Evolutionary conservation across 2,888 invertebrate species (phyloP), one percentile per base, ranked within the genome.

Genomic region (Pseudeuparius sepicola): DNA sequence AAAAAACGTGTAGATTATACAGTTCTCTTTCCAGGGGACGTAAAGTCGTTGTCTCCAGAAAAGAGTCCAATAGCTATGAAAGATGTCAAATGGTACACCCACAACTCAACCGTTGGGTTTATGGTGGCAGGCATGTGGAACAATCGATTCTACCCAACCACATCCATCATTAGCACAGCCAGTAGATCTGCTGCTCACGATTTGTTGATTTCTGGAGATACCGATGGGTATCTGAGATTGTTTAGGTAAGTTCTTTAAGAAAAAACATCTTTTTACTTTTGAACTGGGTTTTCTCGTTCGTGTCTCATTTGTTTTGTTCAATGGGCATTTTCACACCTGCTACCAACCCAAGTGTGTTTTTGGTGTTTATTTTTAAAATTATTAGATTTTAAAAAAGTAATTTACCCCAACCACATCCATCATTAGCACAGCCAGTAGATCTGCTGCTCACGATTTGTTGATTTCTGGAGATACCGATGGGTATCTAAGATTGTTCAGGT

Each of bases 381-480:
- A n/a, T n/a, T n/a, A n/a, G n/a, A n/a, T n/a, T n/a, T n/a, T n/a
- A n/a, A n/a, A n/a, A n/a, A n/a, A n/a, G n/a, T n/a, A n/a, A n/a
- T 88, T 83, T 60, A 88, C 88, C 53, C 83, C 85, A 17, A 77
- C 81, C 71, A 80, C 81, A 15, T 81, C 85, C n/a, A 69, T 87
- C 27, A 73, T 87, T 43, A 76, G 85, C 24, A 80, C 87, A 2
- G 80, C 83, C 6, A 83, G 83, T 62, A 73, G 87, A 42, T 80
- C 88, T 9, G 76, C 83, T 1, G 82, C 83, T 4, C 85, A 88
- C 43, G 88, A 90, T 54, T 72, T 87, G 47, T 65, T 92, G 2
- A 75, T 84, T 16, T 77, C 82, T 24, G 92, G 92, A 4, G 90
- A 92, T 55, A 79, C 83, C n/a, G 87, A 87, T 55, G 93, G 93